These are phyloP conservation scores for Salvator merianae DNA, from an alignment of 2,113 vertebrate species.

Conservation along the genomic window DNA sequence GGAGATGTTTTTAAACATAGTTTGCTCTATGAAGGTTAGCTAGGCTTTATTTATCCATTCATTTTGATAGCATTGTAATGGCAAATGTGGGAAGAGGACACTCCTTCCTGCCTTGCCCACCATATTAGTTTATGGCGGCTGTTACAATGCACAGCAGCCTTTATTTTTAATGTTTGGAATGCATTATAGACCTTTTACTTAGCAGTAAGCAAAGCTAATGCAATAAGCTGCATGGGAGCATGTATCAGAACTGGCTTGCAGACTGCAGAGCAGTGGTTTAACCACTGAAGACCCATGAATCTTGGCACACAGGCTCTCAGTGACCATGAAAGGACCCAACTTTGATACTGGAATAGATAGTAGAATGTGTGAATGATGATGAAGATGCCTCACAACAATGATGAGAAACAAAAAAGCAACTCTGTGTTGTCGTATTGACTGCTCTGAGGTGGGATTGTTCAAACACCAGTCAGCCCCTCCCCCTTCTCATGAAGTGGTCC, in stretches of 20 bases:
- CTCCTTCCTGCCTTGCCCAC: background rate
- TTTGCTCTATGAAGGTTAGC: slow-evolving; percentile 68
- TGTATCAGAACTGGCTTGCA: background rate
- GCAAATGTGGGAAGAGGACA: background rate
- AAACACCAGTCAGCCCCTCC: too few relatives aligned
- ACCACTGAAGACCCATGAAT: background rate
- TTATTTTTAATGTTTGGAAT: background rate
- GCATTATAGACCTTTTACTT: background rate
- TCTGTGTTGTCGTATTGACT: too few relatives aligned
- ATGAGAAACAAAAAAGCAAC: too few relatives aligned
- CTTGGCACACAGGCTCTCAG: too few relatives aligned
- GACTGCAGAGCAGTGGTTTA: background rate
- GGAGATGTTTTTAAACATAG: slow-evolving; percentile 71
- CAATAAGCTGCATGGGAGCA: background rate
- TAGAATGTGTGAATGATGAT: too few relatives aligned
- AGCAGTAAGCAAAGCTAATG: background rate
- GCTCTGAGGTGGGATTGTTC: too few relatives aligned
- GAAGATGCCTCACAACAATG: too few relatives aligned
- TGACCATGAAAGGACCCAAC: too few relatives aligned
- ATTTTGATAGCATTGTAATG: slow-evolving; percentile 15
- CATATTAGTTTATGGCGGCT: background rate
- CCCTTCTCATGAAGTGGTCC: too few relatives aligned
- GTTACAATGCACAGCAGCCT: background rate
- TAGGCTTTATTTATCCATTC: slow-evolving; percentile 24
- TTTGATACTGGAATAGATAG: too few relatives aligned